A percentile compares a stretch with the other conserved stretches of the same genome.
Conservation (phyloP, 2,797 vertebrate genomes). For the Myotis planiceps region DNA sequence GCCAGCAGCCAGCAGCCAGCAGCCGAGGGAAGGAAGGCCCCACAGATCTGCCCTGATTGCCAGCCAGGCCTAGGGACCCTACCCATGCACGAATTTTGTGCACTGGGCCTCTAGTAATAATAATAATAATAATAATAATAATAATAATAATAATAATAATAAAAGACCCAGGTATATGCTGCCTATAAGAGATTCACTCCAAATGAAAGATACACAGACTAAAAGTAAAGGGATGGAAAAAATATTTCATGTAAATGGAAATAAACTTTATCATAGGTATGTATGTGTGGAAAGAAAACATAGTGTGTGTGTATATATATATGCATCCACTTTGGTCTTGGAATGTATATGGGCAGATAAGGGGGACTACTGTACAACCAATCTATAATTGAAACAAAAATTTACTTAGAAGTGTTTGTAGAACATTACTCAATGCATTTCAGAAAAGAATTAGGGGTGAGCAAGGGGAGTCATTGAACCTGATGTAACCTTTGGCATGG, state of each 20-base stretch:
- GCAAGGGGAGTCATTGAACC: background rate
- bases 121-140: no score
- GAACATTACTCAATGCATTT: background rate
- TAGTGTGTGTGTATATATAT: no score
- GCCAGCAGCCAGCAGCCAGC: no score
- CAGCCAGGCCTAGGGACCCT: no score
- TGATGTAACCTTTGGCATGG: conserved; percentile 35
- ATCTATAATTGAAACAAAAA: background rate
- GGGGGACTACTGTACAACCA: background rate
- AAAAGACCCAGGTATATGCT: background rate
- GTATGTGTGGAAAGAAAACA: background rate
- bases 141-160: no score
- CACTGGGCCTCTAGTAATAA: no score
- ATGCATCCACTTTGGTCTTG: background rate
- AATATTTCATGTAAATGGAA: background rate
- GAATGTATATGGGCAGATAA: background rate
- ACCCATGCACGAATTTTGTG: no score
- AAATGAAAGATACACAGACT: background rate
- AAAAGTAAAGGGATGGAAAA: background rate
- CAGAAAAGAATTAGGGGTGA: background rate
- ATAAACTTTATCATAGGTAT: background rate
- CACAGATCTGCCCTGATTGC: no score
- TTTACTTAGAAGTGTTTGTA: background rate
- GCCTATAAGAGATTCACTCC: background rate
- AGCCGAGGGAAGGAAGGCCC: no score